These are phyloP conservation scores for Tokudaia tokunoshimensis DNA, from an alignment of 2,797 vertebrate species.

Conservation along the genomic window DNA sequence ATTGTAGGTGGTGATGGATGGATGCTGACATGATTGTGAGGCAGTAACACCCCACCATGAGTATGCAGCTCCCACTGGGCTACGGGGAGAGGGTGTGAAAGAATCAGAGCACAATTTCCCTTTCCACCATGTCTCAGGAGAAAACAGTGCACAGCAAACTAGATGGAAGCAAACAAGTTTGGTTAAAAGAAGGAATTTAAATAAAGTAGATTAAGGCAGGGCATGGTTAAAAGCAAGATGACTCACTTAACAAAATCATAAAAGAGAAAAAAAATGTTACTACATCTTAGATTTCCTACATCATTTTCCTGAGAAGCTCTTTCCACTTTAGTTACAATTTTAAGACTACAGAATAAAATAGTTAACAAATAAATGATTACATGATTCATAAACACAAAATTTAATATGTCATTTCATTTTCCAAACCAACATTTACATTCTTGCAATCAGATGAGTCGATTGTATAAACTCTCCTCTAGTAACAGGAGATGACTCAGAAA, in stretches of 20 bases:
- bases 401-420: slow-evolving; percentile 62
- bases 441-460: neutral
- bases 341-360: slow-evolving; percentile 26
- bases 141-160: slow-evolving; percentile 44
- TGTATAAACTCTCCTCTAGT: slow-evolving; percentile 28
- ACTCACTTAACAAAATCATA: slow-evolving; percentile 47
- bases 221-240: slow-evolving; percentile 29
- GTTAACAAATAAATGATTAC: neutral
- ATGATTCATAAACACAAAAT: neutral
- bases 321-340: neutral
- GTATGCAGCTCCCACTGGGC: neutral
- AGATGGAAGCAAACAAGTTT: slow-evolving; percentile 62
- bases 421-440: neutral
- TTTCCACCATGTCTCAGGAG: slow-evolving; percentile 42
- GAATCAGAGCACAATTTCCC: slow-evolving; percentile 67
- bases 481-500: neutral
- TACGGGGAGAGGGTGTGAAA: neutral
- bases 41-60: neutral
- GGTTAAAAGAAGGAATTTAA: slow-evolving; percentile 62
- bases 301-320: slow-evolving; percentile 38
- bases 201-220: neutral
- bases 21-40: neutral
- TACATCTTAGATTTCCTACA: slow-evolving; percentile 30
- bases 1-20: slow-evolving; percentile 13
- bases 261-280: neutral